Conservation (phyloP, 2,797 vertebrate genomes). For the Pseudochromis fuscus region DNA sequence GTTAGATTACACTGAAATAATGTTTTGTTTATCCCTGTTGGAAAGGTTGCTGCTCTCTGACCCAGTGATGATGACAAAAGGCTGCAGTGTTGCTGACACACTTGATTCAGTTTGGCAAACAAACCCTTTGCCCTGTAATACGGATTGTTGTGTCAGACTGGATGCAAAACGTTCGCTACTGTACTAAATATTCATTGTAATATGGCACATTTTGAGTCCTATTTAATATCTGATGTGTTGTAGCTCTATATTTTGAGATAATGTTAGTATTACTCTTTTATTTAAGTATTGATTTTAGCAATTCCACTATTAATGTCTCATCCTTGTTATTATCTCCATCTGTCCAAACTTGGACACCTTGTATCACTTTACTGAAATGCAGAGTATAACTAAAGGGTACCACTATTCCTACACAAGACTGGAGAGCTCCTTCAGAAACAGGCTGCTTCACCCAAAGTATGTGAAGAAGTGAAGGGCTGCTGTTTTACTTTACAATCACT, state of each 20-base stretch:
- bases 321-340: not conserved
- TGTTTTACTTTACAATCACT: no score
- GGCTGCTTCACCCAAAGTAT: no score
- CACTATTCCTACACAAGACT: not conserved
- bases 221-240: no score
- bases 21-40: constrained; percentile 20
- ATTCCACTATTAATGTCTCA: not conserved
- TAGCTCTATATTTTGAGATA: not conserved
- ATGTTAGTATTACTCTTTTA: not conserved
- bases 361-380: not conserved
- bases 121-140: constrained; percentile 26
- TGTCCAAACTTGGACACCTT: not conserved
- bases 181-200: no score
- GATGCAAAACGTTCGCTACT: constrained; percentile 13
- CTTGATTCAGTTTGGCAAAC: constrained; percentile 52
- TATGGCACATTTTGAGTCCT: no score
- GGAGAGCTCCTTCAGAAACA: no score
- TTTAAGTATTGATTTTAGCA: not conserved
- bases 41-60: constrained; percentile 29
- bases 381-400: not conserved
- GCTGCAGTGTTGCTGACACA: constrained; percentile 58
- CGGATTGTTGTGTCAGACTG: constrained; percentile 5
- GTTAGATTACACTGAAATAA: constrained; percentile 8
- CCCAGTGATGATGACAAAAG: constrained; percentile 45
- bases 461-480: no score